Conservation (phyloP, 2,797 vertebrate species). For the Paratrypauchen microcephalus region DNA sequence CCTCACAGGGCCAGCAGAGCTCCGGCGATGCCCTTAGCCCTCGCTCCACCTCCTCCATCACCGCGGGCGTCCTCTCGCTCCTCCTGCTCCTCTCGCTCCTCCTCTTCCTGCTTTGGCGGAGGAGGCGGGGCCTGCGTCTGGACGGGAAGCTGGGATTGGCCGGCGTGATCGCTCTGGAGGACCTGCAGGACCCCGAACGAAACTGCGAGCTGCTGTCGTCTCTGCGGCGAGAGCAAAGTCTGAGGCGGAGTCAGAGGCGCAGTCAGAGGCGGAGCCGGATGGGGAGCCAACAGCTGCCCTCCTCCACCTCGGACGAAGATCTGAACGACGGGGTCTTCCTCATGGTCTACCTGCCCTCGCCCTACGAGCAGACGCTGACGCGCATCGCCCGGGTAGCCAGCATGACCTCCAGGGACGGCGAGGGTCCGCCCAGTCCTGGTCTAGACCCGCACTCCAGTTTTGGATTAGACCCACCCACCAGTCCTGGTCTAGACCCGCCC, state of each 20-base stretch:
- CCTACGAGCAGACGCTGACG: slow-evolving; percentile 86
- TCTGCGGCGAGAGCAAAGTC: slow-evolving; percentile 33
- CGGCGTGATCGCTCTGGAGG: slow-evolving; percentile 71
- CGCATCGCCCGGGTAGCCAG: slow-evolving; percentile 73
- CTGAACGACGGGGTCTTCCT: slow-evolving; percentile 69
- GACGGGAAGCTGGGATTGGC: slow-evolving; percentile 56
- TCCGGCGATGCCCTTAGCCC: slow-evolving; percentile 45
- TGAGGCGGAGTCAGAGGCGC: slow-evolving; percentile 1
- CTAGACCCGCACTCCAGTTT: background rate
- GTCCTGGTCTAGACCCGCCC: background rate
- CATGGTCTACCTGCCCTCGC: slow-evolving; percentile 79
- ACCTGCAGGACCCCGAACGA: slow-evolving; percentile 67
- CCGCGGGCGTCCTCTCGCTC: slow-evolving; percentile 52
- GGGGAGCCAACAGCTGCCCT: slow-evolving; percentile 34
- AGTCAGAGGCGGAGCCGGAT: slow-evolving; percentile 11
- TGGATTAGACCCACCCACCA: background rate
- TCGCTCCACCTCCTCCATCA: slow-evolving; percentile 39
- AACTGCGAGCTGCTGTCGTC: slow-evolving; percentile 71
- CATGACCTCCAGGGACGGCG: slow-evolving; percentile 63
- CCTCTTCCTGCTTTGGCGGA: slow-evolving; percentile 51
- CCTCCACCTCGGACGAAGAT: slow-evolving; percentile 64
- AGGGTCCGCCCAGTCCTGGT: slow-evolving; percentile 13
- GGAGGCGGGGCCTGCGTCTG: slow-evolving; percentile 33
- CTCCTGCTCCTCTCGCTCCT: slow-evolving; percentile 53
- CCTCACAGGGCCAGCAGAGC: slow-evolving; percentile 40